These are phyloP conservation scores for Trachymyrmex cornetzi DNA, from an alignment of 1,140 invertebrate species.

Conservation along the genomic window DNA sequence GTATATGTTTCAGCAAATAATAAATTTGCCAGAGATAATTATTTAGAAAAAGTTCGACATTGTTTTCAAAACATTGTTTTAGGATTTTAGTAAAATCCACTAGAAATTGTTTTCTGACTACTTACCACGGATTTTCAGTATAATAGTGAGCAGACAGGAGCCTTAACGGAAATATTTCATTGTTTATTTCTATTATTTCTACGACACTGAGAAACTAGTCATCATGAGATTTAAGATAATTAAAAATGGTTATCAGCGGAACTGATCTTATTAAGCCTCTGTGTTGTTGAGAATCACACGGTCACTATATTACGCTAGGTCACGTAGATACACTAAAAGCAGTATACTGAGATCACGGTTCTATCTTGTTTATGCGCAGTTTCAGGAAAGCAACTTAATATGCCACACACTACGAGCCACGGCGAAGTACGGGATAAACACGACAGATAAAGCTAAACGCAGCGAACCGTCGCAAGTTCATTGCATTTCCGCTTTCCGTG, in stretches of 20 bases:
- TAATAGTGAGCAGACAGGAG: no score
- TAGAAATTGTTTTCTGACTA: no score
- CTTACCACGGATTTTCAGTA: no score
- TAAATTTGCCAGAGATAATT: background rate
- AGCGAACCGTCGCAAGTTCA: slow-evolving; percentile 49
- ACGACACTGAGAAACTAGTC: background rate
- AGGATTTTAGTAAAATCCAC: background rate
- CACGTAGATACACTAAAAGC: slow-evolving; percentile 59
- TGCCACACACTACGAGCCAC: slow-evolving; percentile 41
- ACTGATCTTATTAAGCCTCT: slow-evolving; percentile 32
- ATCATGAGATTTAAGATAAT: background rate
- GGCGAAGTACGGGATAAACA: slow-evolving; percentile 42
- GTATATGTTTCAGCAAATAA: background rate
- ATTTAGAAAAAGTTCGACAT: background rate
- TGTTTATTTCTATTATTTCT: background rate
- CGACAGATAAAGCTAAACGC: slow-evolving; percentile 47
- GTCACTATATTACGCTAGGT: slow-evolving; percentile 38
- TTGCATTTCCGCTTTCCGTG: slow-evolving; percentile 45
- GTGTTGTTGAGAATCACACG: background rate
- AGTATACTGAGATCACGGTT: slow-evolving; percentile 21
- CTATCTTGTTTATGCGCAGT: slow-evolving; percentile 55
- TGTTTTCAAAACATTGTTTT: background rate
- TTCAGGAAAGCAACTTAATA: slow-evolving; percentile 60
- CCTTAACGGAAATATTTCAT: background rate
- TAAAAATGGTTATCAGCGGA: background rate